Conservation (phyloP, 2,113 vertebrate genomes). For the Corythoichthys intestinalis region DNA sequence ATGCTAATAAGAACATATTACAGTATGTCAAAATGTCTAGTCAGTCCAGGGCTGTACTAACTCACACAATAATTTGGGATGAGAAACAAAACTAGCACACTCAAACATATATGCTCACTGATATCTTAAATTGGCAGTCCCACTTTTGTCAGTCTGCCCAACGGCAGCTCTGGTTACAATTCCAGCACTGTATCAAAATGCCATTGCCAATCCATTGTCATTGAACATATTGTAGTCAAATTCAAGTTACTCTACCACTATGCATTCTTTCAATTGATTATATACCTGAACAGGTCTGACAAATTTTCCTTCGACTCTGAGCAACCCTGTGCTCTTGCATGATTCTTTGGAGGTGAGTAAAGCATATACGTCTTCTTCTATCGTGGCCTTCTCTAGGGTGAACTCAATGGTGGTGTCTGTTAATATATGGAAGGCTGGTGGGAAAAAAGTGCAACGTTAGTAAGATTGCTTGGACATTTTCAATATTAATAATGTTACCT, state of each 20-base stretch:
- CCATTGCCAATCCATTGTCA: not conserved
- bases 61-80: not conserved
- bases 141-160: too few species aligned
- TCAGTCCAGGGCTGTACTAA: not conserved
- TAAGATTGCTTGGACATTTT: not conserved
- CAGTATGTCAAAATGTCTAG: too few species aligned
- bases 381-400: constrained; percentile 84
- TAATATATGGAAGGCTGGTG: constrained; percentile 91
- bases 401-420: constrained; percentile 95
- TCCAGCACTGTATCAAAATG: too few species aligned
- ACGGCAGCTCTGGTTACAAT: too few species aligned
- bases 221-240: not conserved
- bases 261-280: not conserved
- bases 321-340: constrained; percentile 75
- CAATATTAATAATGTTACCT: constrained; percentile 72
- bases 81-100: not conserved
- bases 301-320: constrained; percentile 90
- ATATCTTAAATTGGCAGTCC: too few species aligned
- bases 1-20: not conserved
- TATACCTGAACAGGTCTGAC: constrained; percentile 90
- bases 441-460: constrained; percentile 12
- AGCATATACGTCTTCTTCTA: constrained; percentile 72
- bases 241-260: not conserved
- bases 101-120: too few species aligned
- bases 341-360: constrained; percentile 78